These are phyloP conservation scores for Phrynocephalus versicolor DNA, from an alignment of 2,113 vertebrate species.

Conservation along the genomic window DNA sequence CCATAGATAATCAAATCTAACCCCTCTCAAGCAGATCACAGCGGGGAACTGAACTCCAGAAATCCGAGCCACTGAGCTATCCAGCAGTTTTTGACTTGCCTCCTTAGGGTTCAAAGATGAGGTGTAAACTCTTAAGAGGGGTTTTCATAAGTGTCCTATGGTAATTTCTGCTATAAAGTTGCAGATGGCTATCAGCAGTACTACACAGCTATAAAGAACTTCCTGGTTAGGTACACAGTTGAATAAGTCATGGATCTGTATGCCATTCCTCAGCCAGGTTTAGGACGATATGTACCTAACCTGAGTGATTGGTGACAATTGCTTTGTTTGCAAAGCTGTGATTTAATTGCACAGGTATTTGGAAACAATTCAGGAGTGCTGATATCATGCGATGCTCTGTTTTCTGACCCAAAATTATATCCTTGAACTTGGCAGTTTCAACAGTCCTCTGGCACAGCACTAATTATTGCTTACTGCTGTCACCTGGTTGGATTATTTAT, in stretches of 20 bases:
- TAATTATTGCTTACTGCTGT: conserved; percentile 56
- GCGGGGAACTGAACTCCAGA: no score
- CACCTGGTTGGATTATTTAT: conserved; percentile 59
- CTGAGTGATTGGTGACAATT: background rate
- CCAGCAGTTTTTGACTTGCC: no score
- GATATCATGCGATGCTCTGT: conserved; percentile 4
- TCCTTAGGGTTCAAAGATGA: no score
- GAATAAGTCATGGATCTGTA: background rate
- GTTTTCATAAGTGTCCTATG: no score
- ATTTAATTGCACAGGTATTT: conserved; percentile 53
- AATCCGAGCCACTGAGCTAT: no score
- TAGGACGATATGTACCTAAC: background rate
- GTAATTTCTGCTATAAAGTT: conserved; percentile 17
- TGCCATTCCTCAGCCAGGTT: background rate
- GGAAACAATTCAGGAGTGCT: conserved; percentile 41
- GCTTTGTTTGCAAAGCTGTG: background rate
- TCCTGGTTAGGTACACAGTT: background rate
- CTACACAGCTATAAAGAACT: background rate
- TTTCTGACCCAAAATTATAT: conserved; percentile 40
- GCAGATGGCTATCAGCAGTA: conserved; percentile 21
- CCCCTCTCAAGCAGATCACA: no score
- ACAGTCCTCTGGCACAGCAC: conserved; percentile 36
- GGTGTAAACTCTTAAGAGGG: no score
- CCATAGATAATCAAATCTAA: no score
- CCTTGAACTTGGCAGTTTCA: conserved; percentile 44